These are phyloP conservation scores for Sarcophaga bullata DNA, from an alignment of 1,140 invertebrate genomes.

Conservation along the genomic window DNA sequence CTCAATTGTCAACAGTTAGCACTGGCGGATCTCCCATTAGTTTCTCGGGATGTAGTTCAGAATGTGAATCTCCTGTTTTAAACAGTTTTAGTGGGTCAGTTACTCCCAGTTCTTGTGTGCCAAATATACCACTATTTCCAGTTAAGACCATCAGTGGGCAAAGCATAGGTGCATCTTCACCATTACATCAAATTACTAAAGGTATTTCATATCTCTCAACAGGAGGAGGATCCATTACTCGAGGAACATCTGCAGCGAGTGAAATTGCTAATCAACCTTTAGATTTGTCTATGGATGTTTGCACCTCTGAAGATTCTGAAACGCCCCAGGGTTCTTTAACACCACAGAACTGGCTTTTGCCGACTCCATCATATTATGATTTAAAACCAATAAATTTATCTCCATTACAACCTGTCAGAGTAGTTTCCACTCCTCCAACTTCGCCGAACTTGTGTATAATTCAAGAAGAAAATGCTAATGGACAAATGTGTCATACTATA, in stretches of 20 bases:
- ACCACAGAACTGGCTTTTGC: conserved; percentile 61
- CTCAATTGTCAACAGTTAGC: conserved; percentile 6
- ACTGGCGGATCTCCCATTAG: conserved; percentile 16
- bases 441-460: conserved; percentile 83
- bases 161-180: conserved; percentile 53
- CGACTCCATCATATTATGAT: conserved; percentile 64
- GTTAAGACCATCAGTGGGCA: conserved; percentile 32
- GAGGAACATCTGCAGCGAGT: conserved; percentile 72
- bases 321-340: conserved; percentile 46
- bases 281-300: conserved; percentile 64
- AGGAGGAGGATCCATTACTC: conserved; percentile 77
- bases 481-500: conserved; percentile 60
- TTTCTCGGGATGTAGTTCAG: conserved; percentile 58
- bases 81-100: conserved; percentile 59
- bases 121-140: conserved; percentile 46
- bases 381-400: conserved; percentile 69
- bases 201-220: conserved; percentile 73
- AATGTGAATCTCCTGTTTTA: conserved; percentile 62
- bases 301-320: conserved; percentile 41
- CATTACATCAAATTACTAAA: conserved; percentile 65
- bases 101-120: conserved; percentile 59
- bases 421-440: conserved; percentile 62
- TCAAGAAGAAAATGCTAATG: conserved; percentile 76
- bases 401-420: conserved; percentile 68
- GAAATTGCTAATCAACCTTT: conserved; percentile 59